Base-by-base conservation (phyloP, 2,888 invertebrate genomes). In the Achlya flavicornis region DNA sequence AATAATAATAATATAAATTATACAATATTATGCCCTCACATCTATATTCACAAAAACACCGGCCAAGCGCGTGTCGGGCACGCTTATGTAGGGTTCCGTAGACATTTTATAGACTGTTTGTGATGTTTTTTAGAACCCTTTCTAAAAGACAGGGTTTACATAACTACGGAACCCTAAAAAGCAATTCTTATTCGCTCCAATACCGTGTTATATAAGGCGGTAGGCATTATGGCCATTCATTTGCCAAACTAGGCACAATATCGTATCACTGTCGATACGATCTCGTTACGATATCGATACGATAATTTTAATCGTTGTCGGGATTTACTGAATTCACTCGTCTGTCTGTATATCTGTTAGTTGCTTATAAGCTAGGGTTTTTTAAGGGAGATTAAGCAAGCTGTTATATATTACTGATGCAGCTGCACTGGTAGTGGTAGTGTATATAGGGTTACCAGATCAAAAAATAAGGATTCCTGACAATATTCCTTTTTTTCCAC, bases 161-260 rank as follows among this genome's bases (percentile, higher is more conserved):
- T 19, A 53, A 0, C 10, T 53, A 53, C 53, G 53, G 53, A 53
- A 53, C 19, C 53, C 19, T 19, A 53, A 3, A n/a, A 19, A 53
- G 53, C 53, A 10, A 3, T 57, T n/a, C 57, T 43, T 10, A 53
- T 53, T 19, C 53, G 16, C 53, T 53, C 8, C 53, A 53, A 53
- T 53, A 53, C 53, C 53, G 7, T 53, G 16, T 53, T 53, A 53
- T 8, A 19, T 53, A 53, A 53, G 53, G 53, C 53, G 53, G 53
- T 53, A 19, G 53, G 53, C 53, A 10, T 53, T 19, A 53, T 53
- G 53, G 53, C 53, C 53, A 19, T 53, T 53, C 6, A 14, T 53
- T 53, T 16, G 16, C 53, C 53, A 53, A 53, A 53, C 3, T 53
- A 53, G 53, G 53, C 53, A 53, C 16, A 53, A 19, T 19, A 19